Conservation (phyloP, 2,888 invertebrate species). For the Barypeithes pellucidus region DNA sequence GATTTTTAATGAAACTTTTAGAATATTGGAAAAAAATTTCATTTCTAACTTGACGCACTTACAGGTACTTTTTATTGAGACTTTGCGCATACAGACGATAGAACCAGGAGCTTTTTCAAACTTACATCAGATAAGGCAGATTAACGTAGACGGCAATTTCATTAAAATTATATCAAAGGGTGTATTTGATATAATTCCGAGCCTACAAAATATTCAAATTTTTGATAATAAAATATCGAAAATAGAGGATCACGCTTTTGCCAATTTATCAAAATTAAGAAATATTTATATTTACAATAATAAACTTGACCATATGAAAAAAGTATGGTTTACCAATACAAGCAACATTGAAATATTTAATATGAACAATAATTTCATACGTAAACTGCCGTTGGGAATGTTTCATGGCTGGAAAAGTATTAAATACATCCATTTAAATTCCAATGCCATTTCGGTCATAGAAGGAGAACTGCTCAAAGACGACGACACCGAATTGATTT, state of each 20-base stretch:
- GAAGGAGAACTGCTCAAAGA: no score
- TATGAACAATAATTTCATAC: background rate
- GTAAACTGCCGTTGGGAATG: background rate
- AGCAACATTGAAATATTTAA: background rate
- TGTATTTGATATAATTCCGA: slow-evolving; percentile 1
- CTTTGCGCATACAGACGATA: no score
- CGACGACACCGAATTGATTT: no score
- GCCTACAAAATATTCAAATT: no score
- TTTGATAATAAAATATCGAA: no score
- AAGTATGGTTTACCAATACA: background rate
- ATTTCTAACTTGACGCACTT: background rate
- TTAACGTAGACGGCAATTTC: background rate
- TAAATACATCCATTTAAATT: background rate
- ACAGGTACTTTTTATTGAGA: background rate
- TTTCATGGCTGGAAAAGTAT: background rate
- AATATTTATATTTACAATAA: no score
- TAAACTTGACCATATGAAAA: no score
- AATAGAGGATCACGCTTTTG: no score
- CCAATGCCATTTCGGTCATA: no score
- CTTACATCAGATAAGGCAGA: background rate
- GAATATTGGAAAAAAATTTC: background rate
- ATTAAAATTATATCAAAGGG: background rate
- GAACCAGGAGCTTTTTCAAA: no score
- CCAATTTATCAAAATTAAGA: background rate
- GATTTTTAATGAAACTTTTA: background rate